phyloP scores from a whole-genome alignment of 2,888 invertebrate genomes.

The Unio delphinus region DNA sequence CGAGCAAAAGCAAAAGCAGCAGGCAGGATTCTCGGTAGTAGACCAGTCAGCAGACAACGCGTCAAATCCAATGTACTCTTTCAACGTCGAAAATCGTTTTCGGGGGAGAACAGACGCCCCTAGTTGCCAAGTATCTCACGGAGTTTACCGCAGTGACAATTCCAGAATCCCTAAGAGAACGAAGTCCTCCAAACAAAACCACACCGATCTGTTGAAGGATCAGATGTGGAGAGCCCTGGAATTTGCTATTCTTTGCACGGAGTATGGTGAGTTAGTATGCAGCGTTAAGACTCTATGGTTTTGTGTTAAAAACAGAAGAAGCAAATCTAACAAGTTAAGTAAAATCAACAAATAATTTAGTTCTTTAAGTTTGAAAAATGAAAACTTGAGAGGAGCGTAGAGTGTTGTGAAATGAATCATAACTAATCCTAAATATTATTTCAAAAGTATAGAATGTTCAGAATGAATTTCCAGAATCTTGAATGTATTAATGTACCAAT shows the following conservation, averaged over 20 bases:
- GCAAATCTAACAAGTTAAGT: no score
- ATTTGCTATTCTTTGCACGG: conserved; percentile 31
- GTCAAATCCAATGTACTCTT: conserved; percentile 26
- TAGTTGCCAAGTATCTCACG: not conserved
- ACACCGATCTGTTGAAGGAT: conserved; percentile 31
- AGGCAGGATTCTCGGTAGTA: no score
- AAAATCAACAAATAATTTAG: not conserved
- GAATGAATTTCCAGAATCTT: no score
- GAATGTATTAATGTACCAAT: no score
- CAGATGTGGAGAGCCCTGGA: conserved; percentile 44
- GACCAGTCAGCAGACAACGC: not conserved
- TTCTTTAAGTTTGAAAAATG: not conserved
- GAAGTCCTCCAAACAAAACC: conserved; percentile 28
- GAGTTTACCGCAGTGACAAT: conserved; percentile 8
- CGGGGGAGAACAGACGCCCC: conserved; percentile 1
- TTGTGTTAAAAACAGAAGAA: no score
- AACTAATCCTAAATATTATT: not conserved
- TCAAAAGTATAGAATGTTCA: no score
- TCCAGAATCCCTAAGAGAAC: conserved; percentile 8
- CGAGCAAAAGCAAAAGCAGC: no score
- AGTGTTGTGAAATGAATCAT: not conserved
- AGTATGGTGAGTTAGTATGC: conserved; percentile 29
- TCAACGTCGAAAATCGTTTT: conserved; percentile 18
- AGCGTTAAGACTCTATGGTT: no score
- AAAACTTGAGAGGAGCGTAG: not conserved